Evolutionary conservation across 1,140 invertebrate species (phyloP), one percentile per base, ranked within the genome.

Genomic region (Popillia japonica): DNA sequence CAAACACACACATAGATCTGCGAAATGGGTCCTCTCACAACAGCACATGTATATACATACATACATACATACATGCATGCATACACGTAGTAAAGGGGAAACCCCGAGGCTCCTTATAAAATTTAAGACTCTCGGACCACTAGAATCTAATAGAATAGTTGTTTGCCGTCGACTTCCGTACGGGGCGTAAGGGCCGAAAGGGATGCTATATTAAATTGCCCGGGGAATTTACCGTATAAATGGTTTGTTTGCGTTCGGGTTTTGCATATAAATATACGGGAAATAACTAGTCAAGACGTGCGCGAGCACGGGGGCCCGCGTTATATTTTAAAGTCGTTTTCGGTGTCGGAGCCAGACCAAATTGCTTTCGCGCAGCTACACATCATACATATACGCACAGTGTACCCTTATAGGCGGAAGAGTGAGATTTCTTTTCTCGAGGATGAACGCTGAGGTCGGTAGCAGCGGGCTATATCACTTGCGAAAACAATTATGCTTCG

Each of bases 131-230:
- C 44, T 48, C 44, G 44, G 44, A 48, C 44, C 44, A 48, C 44
- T n/a, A 48, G 44, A 48, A 48, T 48, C 44, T 48, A 48, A 48
- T 48, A 48, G 44, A 48, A 48, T 48, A 48, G 44, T 48, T 48
- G 44, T 48, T 48, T 48, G 44, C 44, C 11, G 44, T 48, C 6
- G 44, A 48, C 44, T 48, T 48, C 44, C 44, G 44, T 4, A 10
- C 44, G 11, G 6, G 44, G 44, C 44, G 44, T 48, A 48, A 48
- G 17, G 44, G 44, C 44, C 44, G 44, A 48, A 8, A 48, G 44
- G 44, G 44, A 48, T 3, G 44, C 44, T 48, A 48, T 48, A 48
- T 48, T 48, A 48, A 48, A 48, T 48, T 48, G 44, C 44, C 44
- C 44, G 44, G 44, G 44, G 44, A 48, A 48, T 48, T 48, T 48